Conservation (phyloP, 2,797 vertebrate species). For the Gila robusta region DNA sequence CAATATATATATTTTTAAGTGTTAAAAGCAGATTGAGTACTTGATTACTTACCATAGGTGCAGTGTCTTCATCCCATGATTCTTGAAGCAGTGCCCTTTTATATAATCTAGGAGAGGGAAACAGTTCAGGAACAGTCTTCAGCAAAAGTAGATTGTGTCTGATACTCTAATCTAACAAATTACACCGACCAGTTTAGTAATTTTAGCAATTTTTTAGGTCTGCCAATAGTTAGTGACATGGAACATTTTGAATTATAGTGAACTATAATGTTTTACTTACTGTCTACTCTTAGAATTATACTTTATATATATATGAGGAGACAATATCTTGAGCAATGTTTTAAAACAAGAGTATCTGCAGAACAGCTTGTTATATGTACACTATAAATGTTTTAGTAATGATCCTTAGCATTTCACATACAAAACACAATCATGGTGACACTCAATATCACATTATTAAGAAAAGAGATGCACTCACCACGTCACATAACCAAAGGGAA, state of each 20-base stretch:
- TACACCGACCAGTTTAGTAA: too few species aligned
- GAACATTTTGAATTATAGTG: neutral
- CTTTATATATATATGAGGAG: too few species aligned
- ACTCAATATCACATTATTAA: neutral
- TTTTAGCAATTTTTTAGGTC: neutral
- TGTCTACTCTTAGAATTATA: neutral
- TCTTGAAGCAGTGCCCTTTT: neutral
- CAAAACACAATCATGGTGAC: neutral
- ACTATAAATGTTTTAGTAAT: neutral
- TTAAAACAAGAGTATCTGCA: neutral
- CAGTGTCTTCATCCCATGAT: neutral
- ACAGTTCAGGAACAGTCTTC: too few species aligned
- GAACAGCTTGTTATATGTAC: neutral
- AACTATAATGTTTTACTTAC: neutral
- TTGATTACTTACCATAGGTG: neutral
- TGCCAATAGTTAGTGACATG: neutral
- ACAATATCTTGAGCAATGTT: neutral
- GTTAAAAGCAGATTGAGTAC: neutral
- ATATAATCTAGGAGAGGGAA: neutral
- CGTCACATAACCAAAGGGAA: neutral
- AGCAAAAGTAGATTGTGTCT: neutral
- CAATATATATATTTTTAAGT: neutral
- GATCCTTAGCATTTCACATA: neutral
- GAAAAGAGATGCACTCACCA: neutral
- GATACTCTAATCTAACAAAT: neutral